phyloP scores from a whole-genome alignment of 2,797 vertebrate species.

The Crypturellus tataupa region DNA sequence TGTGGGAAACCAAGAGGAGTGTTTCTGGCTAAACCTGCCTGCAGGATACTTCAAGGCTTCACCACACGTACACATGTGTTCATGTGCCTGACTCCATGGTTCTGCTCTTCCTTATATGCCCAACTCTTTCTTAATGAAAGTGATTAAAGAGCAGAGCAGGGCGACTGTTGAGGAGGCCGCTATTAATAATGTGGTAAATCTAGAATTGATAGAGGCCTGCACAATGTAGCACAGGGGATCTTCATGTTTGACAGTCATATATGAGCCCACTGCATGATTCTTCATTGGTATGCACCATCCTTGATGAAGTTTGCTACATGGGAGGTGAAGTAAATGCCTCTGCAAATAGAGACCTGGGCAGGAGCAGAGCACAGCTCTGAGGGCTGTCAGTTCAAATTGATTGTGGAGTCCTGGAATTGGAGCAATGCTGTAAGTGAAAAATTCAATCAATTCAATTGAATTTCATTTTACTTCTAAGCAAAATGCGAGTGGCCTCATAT shows the following conservation, averaged over 20 bases:
- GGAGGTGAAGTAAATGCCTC: constrained; percentile 41
- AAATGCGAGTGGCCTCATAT: constrained; percentile 2
- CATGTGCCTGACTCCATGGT: background rate
- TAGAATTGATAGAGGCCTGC: background rate
- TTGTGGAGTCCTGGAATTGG: constrained; percentile 42
- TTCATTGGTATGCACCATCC: constrained; percentile 21
- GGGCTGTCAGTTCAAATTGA: constrained; percentile 56
- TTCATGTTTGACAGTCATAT: constrained; percentile 11
- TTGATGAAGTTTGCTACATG: constrained; percentile 48
- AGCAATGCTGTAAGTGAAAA: constrained; percentile 57
- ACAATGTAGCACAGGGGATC: background rate
- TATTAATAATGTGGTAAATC: background rate
- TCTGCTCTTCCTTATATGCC: background rate
- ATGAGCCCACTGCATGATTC: background rate
- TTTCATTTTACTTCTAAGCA: constrained; percentile 56
- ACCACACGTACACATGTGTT: background rate
- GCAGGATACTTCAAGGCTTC: background rate
- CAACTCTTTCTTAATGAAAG: background rate
- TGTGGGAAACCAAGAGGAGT: background rate
- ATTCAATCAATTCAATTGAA: constrained; percentile 52
- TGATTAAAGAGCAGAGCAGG: background rate
- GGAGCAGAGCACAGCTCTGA: background rate
- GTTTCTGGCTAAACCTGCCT: background rate
- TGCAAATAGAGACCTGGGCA: constrained; percentile 19
- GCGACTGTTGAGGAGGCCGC: background rate